phyloP scores from a whole-genome alignment of 2,113 vertebrate genomes.

The Ictalurus punctatus region DNA sequence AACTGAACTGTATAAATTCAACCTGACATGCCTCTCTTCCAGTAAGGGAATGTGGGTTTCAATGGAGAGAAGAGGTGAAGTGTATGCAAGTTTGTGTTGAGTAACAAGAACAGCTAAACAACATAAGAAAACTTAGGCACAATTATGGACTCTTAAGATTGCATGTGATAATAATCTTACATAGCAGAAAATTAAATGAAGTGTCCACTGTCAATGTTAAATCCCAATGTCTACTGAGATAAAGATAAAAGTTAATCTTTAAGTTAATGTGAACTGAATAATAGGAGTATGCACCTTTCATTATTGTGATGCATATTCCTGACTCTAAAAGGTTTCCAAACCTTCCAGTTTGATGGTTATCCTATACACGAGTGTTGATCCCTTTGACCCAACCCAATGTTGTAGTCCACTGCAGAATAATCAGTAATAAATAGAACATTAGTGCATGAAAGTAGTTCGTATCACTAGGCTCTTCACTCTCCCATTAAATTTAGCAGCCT shows the following conservation, averaged over 20 bases:
- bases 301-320: slow-evolving; percentile 3
- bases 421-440: slow-evolving; percentile 51
- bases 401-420: slow-evolving; percentile 48
- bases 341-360: slow-evolving; percentile 20
- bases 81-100: neutral
- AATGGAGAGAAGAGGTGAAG: neutral
- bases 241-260: slow-evolving; percentile 48
- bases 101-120: neutral
- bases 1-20: neutral
- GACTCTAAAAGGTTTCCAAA: neutral
- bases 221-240: neutral
- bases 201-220: neutral
- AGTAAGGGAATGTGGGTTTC: neutral
- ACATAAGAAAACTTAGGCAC: neutral
- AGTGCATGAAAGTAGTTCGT: slow-evolving; percentile 57
- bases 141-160: neutral
- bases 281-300: slow-evolving; percentile 44
- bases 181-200: neutral
- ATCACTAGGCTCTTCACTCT: slow-evolving; percentile 70
- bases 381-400: neutral
- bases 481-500: slow-evolving; percentile 72
- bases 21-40: neutral
- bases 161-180: neutral
- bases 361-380: no score
- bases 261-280: slow-evolving; percentile 60